phyloP scores from a whole-genome alignment of 2,888 invertebrate species.

The Vannuccia rotundouncinata region DNA sequence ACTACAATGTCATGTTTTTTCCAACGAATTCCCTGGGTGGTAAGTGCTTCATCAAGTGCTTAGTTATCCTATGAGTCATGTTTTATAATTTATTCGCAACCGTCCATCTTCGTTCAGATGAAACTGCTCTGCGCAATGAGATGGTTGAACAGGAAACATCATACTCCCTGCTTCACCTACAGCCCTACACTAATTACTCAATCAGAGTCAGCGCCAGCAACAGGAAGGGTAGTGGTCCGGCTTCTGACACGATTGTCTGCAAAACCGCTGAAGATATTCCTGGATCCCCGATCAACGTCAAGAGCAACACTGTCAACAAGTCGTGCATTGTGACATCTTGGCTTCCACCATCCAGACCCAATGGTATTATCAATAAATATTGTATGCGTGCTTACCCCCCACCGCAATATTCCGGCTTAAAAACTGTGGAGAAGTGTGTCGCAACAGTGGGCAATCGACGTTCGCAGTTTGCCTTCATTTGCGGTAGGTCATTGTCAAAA shows the following conservation, averaged over 20 bases:
- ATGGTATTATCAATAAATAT: not conserved
- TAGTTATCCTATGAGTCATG: too few species aligned
- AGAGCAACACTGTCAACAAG: not conserved
- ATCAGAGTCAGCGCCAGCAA: conserved; percentile 33
- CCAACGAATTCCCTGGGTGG: conserved; percentile 32
- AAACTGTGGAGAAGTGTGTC: too few species aligned
- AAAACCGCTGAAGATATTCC: conserved; percentile 30
- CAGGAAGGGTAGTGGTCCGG: conserved; percentile 34
- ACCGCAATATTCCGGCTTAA: too few species aligned
- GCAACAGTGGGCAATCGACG: too few species aligned
- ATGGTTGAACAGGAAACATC: not conserved
- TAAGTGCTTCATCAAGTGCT: too few species aligned
- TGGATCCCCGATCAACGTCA: conserved; percentile 22
- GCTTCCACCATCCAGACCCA: conserved; percentile 15
- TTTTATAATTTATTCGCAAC: too few species aligned
- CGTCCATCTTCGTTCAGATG: conserved; percentile 31
- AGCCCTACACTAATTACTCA: conserved; percentile 32
- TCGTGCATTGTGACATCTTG: conserved; percentile 10
- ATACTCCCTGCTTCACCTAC: not conserved
- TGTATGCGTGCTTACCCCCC: too few species aligned
- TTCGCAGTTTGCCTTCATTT: too few species aligned
- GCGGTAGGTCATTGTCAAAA: too few species aligned
- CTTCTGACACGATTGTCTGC: conserved; percentile 25
- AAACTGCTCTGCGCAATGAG: not conserved
- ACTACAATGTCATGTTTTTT: conserved; percentile 32